A percentile compares a stretch with the other conserved stretches of the same genome.
Evolutionary conservation across 2,888 invertebrate genomes (phyloP).

Genomic region (Alcis repandata): DNA sequence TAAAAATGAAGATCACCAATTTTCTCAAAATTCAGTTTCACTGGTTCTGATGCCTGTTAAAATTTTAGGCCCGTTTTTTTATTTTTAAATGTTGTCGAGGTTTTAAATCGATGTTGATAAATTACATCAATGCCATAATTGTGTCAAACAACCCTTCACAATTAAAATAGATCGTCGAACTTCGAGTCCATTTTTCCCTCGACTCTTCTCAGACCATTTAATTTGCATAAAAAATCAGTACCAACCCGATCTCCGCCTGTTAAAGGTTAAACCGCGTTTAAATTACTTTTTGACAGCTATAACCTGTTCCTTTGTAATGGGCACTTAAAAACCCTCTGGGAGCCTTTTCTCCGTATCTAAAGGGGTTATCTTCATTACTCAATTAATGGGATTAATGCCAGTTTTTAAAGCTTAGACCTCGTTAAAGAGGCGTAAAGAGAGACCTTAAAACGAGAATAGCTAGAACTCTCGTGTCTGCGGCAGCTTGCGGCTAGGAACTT

Average conservation of each 20-base stretch:
- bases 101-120: no score
- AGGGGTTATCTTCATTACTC: conserved; percentile 48
- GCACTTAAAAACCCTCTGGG: conserved; percentile 39
- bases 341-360: conserved; percentile 40
- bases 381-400: conserved; percentile 45
- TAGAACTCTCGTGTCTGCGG: background rate
- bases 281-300: conserved; percentile 53
- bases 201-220: conserved; percentile 7
- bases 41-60: no score
- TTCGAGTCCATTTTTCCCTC: background rate
- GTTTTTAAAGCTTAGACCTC: conserved; percentile 38
- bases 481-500: background rate
- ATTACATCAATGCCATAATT: background rate
- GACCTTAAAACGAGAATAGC: background rate
- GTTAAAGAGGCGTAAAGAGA: conserved; percentile 18
- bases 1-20: no score
- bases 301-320: conserved; percentile 47
- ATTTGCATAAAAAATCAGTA: conserved; percentile 39
- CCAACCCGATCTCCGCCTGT: conserved; percentile 32
- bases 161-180: background rate
- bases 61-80: no score
- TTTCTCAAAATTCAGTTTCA: no score
- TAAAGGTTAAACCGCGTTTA: conserved; percentile 41
- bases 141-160: background rate
- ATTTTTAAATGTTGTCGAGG: no score